Base-by-base conservation (phyloP, 2,797 vertebrate species). In the Pseudocheirus occidentalis region DNA sequence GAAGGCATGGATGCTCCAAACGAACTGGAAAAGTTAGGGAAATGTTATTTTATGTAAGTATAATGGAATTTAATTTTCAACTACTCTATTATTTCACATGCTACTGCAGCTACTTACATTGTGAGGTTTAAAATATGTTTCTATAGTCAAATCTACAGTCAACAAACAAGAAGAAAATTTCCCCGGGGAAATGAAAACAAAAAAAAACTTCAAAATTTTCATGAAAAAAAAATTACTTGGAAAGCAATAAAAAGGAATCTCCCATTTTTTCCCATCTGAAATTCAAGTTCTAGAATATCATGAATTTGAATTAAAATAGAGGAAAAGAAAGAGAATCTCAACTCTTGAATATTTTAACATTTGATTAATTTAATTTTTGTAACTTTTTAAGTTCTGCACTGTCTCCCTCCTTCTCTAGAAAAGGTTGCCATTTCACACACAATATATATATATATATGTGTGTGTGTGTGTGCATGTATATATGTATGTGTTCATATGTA, bases 231-330 rank as follows among this genome's bases (percentile, higher is more conserved):
- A 94, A 57, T 11, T 89, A 91, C 50, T 54, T 90, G 46, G 93
- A 92, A 92, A 24, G 90, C 46, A 93, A 24, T n/a, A 94, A 92
- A 57, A 4, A 93, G 55, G 40, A 4, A 90, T 91, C 92, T 95
- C 31, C 29, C n/a, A 21, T 73, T 40, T 40, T 62, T 73, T 40
- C 18, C 18, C 92, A 10, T 90, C 27, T 13, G 92, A 96, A 73
- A 92, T 28, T 94, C 55, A 93, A 92, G 56, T 62, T 62, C 90
- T 57, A 28, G 56, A 92, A 89, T 90, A 50, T 40, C 46, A 89
- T 62, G 93, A 59, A 92, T 87, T 18, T 59, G n/a, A 92, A 55
- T 92, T 92, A 92, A 96, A 91, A 93, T 28, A 62, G 46, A 93
- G 27, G 21, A 53, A 52, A 93, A 93, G 59, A 96, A 57, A 34